Evolutionary conservation across 2,888 invertebrate genomes (phyloP), one percentile per base, ranked within the genome.

Genomic region (Chamaedrilus cognettii): DNA sequence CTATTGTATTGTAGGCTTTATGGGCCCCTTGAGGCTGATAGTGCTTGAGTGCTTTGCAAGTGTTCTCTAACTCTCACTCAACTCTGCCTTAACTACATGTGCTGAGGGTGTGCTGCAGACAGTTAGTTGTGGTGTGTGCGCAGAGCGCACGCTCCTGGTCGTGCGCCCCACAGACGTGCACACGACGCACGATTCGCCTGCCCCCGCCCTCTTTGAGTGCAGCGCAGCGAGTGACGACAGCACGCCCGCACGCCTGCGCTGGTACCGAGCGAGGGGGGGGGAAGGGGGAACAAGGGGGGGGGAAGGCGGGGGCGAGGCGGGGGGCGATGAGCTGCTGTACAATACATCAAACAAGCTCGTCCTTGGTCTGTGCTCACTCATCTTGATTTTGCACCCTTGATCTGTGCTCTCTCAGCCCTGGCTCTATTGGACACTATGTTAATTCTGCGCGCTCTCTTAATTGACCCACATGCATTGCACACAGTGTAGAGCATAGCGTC

Each of bases 171-270:
- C 28, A 15, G 52, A 62, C 26, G 19, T 62, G 19, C 15, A 30
- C n/a, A 5, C 51, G 7, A 7, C n/a, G 32, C 19, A 51, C 7
- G 52, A 31, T 31, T 30, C 2, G 19, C 11, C 55, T 7, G 11
- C 51, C 32, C n/a, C 1, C 15, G 52, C 62, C 2, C 30, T 4
- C n/a, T 63, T 70, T 49, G 31, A n/a, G 5, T 70, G 70, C 34
- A 11, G 31, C 15, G 68, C 60, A 3, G 28, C 23, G 42, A 65
- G 71, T 15, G 73, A 73, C 34, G 65, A 66, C 34, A 72, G 71
- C 60, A 73, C 73, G n/a, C 66, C 68, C 7, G 60, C 70, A 15
- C 23, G 32, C 15, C 35, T 64, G 2, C 19, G 23, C 7, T 73
- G 73, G 73, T 66, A 66, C 61, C 30, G 35, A 15, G 32, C 51